These are phyloP conservation scores for Colius striatus DNA, from an alignment of 2,113 vertebrate genomes.

Conservation along the genomic window DNA sequence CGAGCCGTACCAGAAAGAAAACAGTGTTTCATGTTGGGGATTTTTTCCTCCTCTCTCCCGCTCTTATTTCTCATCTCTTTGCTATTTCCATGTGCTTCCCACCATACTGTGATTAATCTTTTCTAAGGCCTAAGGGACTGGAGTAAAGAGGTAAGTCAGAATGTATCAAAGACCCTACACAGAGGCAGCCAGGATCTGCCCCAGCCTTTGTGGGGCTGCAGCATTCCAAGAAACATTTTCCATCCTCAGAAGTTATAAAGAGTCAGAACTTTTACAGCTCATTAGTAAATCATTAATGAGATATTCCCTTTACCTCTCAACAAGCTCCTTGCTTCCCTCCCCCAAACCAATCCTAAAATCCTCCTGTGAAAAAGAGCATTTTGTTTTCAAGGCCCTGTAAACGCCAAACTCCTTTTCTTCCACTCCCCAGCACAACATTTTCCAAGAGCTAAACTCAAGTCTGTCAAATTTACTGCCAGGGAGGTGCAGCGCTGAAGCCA, in stretches of 20 bases:
- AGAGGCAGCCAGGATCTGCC: slow-evolving; percentile 64
- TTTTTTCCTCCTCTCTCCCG: slow-evolving; percentile 68
- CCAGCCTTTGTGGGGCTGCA: slow-evolving; percentile 60
- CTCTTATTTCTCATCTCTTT: slow-evolving; percentile 75
- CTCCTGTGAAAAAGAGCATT: slow-evolving; percentile 19
- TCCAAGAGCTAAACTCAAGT: slow-evolving; percentile 12
- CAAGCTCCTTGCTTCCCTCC: slow-evolving; percentile 19
- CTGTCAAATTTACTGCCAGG: background rate
- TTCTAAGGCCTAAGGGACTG: slow-evolving; percentile 68
- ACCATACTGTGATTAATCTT: slow-evolving; percentile 79
- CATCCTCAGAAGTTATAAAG: slow-evolving; percentile 47
- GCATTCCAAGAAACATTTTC: slow-evolving; percentile 70
- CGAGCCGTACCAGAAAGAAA: slow-evolving; percentile 79
- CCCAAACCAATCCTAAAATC: slow-evolving; percentile 1
- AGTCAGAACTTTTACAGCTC: slow-evolving; percentile 56
- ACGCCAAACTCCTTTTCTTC: slow-evolving; percentile 21
- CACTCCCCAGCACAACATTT: slow-evolving; percentile 10
- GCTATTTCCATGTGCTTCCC: slow-evolving; percentile 75
- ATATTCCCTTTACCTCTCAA: slow-evolving; percentile 60
- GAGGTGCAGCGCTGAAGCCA: slow-evolving; percentile 1
- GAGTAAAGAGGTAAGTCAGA: slow-evolving; percentile 72
- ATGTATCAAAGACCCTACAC: slow-evolving; percentile 74
- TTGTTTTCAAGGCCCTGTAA: slow-evolving; percentile 9
- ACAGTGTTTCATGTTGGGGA: slow-evolving; percentile 74
- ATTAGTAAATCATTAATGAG: slow-evolving; percentile 65